Evolutionary conservation across 2,888 invertebrate genomes (phyloP).

Genomic region (Macrophya alboannulata): DNA sequence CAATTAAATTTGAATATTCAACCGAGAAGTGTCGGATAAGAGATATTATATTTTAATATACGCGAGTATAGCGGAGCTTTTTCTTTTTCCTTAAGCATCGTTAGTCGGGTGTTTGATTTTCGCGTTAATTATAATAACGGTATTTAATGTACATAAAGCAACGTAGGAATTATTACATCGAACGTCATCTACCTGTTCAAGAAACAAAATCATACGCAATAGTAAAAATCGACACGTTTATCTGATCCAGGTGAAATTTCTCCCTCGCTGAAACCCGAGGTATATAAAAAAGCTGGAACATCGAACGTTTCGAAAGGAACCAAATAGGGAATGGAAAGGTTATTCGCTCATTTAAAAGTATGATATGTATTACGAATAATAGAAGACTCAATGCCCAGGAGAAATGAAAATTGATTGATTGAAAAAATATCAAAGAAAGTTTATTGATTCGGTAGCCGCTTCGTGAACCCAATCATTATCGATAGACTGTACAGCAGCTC

Average conservation of each 20-base stretch:
- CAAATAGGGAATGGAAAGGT: not conserved
- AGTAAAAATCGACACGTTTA: not conserved
- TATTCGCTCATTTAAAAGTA: slow-evolving; percentile 7
- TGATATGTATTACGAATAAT: not conserved
- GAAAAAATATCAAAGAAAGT: slow-evolving; percentile 32
- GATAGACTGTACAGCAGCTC: not conserved
- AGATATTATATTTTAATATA: not conserved
- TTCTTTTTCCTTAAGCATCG: not conserved
- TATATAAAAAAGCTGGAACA: not conserved
- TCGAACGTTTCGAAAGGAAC: not conserved
- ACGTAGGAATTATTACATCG: not conserved
- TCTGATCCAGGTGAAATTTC: not conserved
- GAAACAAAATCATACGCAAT: not conserved
- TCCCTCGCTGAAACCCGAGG: not conserved
- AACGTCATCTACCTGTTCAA: not conserved
- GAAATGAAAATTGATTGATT: slow-evolving; percentile 31
- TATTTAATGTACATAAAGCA: not conserved
- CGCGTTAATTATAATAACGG: not conserved
- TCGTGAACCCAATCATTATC: not conserved
- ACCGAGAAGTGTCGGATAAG: slow-evolving; percentile 27
- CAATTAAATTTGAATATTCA: slow-evolving; percentile 42
- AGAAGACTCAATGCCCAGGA: not conserved
- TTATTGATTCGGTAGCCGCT: slow-evolving; percentile 9
- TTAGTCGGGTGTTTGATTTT: slow-evolving; percentile 27
- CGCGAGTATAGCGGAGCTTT: slow-evolving; percentile 3